phyloP scores from a whole-genome alignment of 2,113 vertebrate genomes.

The Zosterops borbonicus region DNA sequence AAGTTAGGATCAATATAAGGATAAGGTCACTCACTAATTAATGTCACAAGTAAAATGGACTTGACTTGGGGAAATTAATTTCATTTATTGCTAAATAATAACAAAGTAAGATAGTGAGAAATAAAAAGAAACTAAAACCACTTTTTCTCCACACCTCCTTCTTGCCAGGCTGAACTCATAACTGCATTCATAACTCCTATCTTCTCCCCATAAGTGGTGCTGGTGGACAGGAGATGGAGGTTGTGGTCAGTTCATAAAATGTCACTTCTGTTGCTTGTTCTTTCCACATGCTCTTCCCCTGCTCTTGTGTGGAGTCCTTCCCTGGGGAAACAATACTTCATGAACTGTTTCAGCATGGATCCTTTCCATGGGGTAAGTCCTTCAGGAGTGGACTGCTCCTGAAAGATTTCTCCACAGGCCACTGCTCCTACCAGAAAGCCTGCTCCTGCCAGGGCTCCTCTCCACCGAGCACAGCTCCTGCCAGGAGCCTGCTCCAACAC shows the following conservation, averaged over 20 bases:
- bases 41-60: rapidly evolving
- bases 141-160: not conserved
- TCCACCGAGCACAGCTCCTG: not conserved
- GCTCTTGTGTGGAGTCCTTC: not conserved
- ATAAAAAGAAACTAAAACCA: not conserved
- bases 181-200: not conserved
- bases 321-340: not conserved
- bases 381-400: not conserved
- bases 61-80: not conserved
- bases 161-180: not conserved
- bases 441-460: not conserved
- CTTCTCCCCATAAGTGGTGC: rapidly evolving
- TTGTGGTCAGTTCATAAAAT: not conserved
- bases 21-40: not conserved
- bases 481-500: not conserved
- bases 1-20: not conserved
- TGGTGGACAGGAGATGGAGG: too few species aligned
- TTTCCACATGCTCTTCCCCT: not conserved
- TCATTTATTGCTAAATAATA: not conserved
- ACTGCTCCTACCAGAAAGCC: not conserved
- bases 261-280: not conserved
- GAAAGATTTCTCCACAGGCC: not conserved
- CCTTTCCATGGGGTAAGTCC: not conserved
- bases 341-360: not conserved
- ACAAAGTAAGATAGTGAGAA: not conserved